Conservation (phyloP, 2,888 invertebrate species). For the Marronus borbonicus region DNA sequence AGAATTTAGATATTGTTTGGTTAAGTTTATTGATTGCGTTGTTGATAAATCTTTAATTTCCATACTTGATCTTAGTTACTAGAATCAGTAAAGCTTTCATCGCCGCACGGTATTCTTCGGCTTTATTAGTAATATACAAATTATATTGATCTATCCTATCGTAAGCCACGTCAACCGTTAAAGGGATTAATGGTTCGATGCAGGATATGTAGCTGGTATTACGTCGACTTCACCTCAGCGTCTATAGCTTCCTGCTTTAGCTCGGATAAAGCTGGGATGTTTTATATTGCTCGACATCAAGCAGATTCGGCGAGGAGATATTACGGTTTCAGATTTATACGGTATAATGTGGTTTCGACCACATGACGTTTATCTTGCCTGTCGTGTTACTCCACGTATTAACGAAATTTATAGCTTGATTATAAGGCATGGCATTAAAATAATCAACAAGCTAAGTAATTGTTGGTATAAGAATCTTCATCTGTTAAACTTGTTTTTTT, state of each 20-base stretch:
- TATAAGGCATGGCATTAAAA: slow-evolving; percentile 1
- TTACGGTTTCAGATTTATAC: slow-evolving; percentile 37
- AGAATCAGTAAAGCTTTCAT: background rate
- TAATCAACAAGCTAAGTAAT: background rate
- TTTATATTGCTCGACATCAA: slow-evolving; percentile 48
- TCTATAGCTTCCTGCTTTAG: slow-evolving; percentile 23
- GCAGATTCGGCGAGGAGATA: slow-evolving; percentile 44
- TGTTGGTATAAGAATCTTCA: background rate
- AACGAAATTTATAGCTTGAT: slow-evolving; percentile 31
- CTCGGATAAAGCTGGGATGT: slow-evolving; percentile 41
- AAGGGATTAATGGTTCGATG: slow-evolving; percentile 36
- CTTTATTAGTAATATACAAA: background rate
- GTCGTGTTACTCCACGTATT: background rate
- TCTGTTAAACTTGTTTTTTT: no score
- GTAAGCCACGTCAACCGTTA: background rate
- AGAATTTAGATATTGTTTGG: no score
- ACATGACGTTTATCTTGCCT: slow-evolving; percentile 32
- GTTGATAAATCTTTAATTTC: background rate
- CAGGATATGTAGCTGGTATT: slow-evolving; percentile 37
- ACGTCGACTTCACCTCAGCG: slow-evolving; percentile 32
- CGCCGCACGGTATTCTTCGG: background rate
- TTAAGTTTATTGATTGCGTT: no score
- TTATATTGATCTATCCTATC: background rate
- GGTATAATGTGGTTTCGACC: slow-evolving; percentile 26
- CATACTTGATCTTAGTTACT: background rate